Conservation (phyloP, 2,888 invertebrate species). For the Sesia apiformis region DNA sequence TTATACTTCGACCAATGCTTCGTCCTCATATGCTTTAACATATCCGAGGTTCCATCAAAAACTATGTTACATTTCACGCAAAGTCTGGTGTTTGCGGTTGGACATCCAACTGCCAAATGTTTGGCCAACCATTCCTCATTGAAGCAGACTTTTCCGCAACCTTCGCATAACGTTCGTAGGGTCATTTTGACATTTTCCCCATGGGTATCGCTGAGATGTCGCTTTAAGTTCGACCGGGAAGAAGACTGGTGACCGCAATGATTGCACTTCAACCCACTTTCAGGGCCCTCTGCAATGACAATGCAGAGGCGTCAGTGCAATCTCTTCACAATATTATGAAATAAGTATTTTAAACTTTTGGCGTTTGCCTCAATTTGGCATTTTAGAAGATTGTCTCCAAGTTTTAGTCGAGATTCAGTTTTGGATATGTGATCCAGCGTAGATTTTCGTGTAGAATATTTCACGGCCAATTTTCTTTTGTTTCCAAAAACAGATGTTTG, state of each 20-base stretch:
- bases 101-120: conserved; percentile 5
- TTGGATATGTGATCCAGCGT: too few species aligned
- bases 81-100: not conserved
- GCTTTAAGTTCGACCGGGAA: not conserved
- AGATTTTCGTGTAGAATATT: too few species aligned
- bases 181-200: not conserved
- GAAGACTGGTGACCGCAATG: not conserved
- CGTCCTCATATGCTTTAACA: conserved; percentile 3
- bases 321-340: not conserved
- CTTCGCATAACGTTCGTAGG: conserved; percentile 1
- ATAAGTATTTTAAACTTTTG: too few species aligned
- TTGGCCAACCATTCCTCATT: conserved; percentile 1
- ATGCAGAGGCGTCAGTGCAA: conserved; percentile 1
- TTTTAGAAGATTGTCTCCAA: too few species aligned
- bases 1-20: conserved; percentile 1
- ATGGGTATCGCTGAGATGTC: not conserved
- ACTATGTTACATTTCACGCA: not conserved
- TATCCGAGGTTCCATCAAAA: not conserved
- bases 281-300: conserved; percentile 2
- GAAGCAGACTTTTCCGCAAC: conserved; percentile 3
- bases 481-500: too few species aligned
- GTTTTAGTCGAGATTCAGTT: too few species aligned
- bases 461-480: too few species aligned
- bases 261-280: not conserved
- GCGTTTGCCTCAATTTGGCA: too few species aligned